phyloP scores from a whole-genome alignment of 2,888 invertebrate species.

The Spodoptera exigua region DNA sequence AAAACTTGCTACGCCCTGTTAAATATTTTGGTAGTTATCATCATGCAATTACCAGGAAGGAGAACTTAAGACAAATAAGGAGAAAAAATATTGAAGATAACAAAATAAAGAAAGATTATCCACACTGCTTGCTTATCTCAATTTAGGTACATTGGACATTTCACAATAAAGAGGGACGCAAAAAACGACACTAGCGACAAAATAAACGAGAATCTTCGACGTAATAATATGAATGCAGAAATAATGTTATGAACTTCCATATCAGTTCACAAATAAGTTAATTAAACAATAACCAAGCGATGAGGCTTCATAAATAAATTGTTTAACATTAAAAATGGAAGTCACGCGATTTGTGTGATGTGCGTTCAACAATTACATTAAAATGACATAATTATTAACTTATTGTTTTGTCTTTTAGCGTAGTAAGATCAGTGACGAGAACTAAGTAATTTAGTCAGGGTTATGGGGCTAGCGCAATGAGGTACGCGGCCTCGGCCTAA shows the following conservation, averaged over 20 bases:
- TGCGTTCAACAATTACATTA: not conserved
- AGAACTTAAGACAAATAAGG: too few species aligned
- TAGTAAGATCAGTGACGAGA: too few species aligned
- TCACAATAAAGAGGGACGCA: not conserved
- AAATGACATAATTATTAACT: conserved; percentile 16
- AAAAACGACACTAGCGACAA: not conserved
- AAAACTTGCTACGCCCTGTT: too few species aligned
- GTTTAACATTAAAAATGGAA: conserved; percentile 30
- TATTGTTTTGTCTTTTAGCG: conserved; percentile 3
- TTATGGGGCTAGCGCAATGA: too few species aligned
- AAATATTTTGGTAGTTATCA: too few species aligned
- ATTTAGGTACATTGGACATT: not conserved
- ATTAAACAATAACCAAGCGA: conserved; percentile 43
- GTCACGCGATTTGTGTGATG: conserved; percentile 16
- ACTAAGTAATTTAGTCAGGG: too few species aligned
- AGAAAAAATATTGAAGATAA: too few species aligned
- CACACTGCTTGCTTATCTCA: too few species aligned
- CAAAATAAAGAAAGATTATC: too few species aligned
- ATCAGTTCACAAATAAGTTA: conserved; percentile 40
- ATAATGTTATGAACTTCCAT: conserved; percentile 10
- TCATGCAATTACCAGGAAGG: too few species aligned
- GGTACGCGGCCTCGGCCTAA: too few species aligned
- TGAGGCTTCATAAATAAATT: conserved; percentile 39
- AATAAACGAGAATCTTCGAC: conserved; percentile 3
- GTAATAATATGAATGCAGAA: conserved; percentile 20